phyloP scores from a whole-genome alignment of 2,888 invertebrate species.

The Patella depressa region DNA sequence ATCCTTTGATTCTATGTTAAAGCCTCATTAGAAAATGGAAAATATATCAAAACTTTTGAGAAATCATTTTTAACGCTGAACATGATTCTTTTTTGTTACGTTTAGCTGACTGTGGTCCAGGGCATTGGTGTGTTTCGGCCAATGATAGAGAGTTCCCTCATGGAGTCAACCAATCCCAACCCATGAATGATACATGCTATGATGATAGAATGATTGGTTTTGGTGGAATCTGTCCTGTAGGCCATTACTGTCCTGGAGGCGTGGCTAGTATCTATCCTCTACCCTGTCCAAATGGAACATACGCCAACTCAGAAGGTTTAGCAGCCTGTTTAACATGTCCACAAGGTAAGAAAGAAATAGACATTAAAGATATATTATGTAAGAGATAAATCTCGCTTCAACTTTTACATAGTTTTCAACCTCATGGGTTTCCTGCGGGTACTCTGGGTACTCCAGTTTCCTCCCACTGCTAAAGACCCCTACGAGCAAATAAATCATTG shows the following conservation, averaged over 20 bases:
- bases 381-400: too few relatives aligned
- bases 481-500: too few relatives aligned
- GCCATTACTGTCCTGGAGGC: constrained; percentile 64
- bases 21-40: neutral
- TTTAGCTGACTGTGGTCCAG: constrained; percentile 62
- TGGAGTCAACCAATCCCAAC: constrained; percentile 51
- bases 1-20: neutral
- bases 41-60: neutral
- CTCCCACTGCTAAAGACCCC: too few relatives aligned
- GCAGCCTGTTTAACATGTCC: constrained; percentile 58
- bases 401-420: too few relatives aligned
- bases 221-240: constrained; percentile 63
- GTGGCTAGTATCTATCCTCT: constrained; percentile 51
- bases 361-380: too few relatives aligned
- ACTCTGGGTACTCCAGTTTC: too few relatives aligned
- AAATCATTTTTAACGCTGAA: neutral
- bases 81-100: neutral
- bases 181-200: constrained; percentile 57
- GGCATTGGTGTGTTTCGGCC: constrained; percentile 65
- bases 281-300: constrained; percentile 65
- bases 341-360: constrained; percentile 46
- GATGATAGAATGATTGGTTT: constrained; percentile 58
- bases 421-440: too few relatives aligned
- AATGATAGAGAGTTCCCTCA: constrained; percentile 61
- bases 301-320: constrained; percentile 59